These are phyloP conservation scores for Catotricha subobsoleta DNA, from an alignment of 2,888 invertebrate genomes.

Conservation along the genomic window DNA sequence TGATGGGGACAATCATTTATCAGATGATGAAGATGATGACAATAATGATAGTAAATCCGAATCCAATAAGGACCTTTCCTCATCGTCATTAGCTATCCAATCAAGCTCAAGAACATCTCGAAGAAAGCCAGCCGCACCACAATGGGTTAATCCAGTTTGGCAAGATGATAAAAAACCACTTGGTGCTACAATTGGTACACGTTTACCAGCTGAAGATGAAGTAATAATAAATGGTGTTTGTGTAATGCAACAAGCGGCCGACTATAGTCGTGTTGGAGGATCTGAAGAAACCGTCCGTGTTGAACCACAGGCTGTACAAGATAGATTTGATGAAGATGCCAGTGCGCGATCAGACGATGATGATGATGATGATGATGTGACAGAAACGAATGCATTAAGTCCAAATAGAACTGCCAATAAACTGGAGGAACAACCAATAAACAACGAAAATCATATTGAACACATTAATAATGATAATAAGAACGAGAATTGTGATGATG, in stretches of 20 bases:
- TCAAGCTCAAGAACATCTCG: slow-evolving; percentile 44
- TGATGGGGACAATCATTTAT: slow-evolving; percentile 20
- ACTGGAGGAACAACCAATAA: neutral
- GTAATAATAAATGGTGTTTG: slow-evolving; percentile 89
- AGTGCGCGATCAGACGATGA: slow-evolving; percentile 29
- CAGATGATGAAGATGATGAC: slow-evolving; percentile 14
- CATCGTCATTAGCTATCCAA: slow-evolving; percentile 15
- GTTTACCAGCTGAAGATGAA: slow-evolving; percentile 38
- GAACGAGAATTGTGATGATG: too few relatives aligned
- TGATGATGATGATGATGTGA: slow-evolving; percentile 25
- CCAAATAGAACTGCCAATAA: slow-evolving; percentile 13
- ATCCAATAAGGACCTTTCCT: slow-evolving; percentile 19
- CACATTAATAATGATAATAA: too few relatives aligned
- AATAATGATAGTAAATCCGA: slow-evolving; percentile 17
- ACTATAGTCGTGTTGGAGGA: slow-evolving; percentile 33
- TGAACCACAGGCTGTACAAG: slow-evolving; percentile 56
- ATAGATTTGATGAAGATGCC: slow-evolving; percentile 15
- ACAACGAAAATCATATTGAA: slow-evolving; percentile 9
- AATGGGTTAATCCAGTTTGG: slow-evolving; percentile 95
- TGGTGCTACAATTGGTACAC: neutral
- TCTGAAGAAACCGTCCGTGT: slow-evolving; percentile 34
- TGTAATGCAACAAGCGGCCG: slow-evolving; percentile 73
- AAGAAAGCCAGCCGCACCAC: slow-evolving; percentile 88
- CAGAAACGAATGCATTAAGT: slow-evolving; percentile 16
- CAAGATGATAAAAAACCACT: slow-evolving; percentile 41